Base-by-base conservation (phyloP, 1,140 invertebrate genomes). In the Acromyrmex heyeri region DNA sequence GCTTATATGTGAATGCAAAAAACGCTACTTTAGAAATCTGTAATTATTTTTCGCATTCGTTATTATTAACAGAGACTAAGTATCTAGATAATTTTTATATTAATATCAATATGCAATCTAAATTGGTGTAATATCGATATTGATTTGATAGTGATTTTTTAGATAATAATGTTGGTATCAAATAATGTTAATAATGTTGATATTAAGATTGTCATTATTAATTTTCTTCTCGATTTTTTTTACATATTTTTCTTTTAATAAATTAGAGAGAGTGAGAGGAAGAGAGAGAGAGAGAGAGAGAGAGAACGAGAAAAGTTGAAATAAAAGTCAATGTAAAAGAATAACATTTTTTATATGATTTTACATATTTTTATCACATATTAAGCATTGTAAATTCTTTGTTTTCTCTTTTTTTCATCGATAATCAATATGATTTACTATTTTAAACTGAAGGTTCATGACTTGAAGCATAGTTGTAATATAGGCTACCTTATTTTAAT, bases 161-260 rank as follows among this genome's bases (percentile, higher is more conserved):
- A 50, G 14, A 64, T 78, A 65, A 78, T 30, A 64, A 64, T 34
- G 1, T 5, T 21, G 21, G 16, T 61, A 78, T 65, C 2, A 34
- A 48, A 59, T 76, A 76, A 50, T 30, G 24, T 24, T 24, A 24
- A 24, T 24, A 24, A 24, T 24, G 24, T 24, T 24, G 38, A 64
- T 65, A 34, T 65, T 76, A 64, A 61, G 21, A 64, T 50, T 7
- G n/a, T 5, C 7, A 34, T 78, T 78, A 78, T 78, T 64, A 48
- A 77, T 77, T 77, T 77, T 62, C 16, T 30, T 48, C 12, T 2
- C 10, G 2, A 50, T 64, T 62, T 48, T 24, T 18, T 16, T 16
- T n/a, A 30, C 6, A 59, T 24, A n/a, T 16, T 59, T 59, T 48
- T 48, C 12, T 34, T 72, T 57, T 30, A n/a, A 73, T 55, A 73